Percentiles rank a stretch among this genome's conserved stretches.
Evolutionary conservation across 2,113 vertebrate genomes (phyloP).

Genomic region (Coreoperca whiteheadi): DNA sequence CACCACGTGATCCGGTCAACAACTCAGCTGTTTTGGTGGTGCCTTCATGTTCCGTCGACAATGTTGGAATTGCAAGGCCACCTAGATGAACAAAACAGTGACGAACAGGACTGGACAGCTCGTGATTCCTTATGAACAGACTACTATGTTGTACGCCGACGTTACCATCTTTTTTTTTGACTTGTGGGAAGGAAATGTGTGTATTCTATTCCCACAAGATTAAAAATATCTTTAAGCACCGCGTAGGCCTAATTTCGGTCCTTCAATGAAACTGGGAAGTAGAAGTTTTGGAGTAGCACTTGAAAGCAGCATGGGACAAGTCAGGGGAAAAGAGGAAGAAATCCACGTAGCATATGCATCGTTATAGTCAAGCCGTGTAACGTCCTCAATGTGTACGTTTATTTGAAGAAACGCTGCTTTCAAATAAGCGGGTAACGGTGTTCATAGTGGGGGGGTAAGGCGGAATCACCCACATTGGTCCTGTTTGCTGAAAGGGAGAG

Average conservation of each 20-base stretch:
- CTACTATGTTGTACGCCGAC: not conserved
- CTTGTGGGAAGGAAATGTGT: not conserved
- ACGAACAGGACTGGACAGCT: not conserved
- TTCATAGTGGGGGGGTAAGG: constrained; percentile 60
- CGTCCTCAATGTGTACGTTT: constrained; percentile 56
- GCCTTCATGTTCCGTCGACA: not conserved
- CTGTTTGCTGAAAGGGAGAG: constrained; percentile 55
- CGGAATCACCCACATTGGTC: constrained; percentile 20
- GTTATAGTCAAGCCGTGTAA: constrained; percentile 38
- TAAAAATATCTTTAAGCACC: no score
- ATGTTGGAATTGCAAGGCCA: accelerated
- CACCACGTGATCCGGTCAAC: constrained; percentile 69
- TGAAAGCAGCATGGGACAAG: constrained; percentile 71
- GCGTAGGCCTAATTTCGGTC: no score
- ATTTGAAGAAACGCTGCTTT: constrained; percentile 25
- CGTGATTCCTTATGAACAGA: not conserved
- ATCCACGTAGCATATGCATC: constrained; percentile 74
- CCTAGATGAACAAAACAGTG: not conserved
- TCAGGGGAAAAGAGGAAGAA: constrained; percentile 70
- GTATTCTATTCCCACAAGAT: not conserved
- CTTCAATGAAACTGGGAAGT: accelerated
- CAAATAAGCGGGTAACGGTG: constrained; percentile 5
- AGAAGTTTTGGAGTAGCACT: not conserved
- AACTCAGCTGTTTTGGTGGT: constrained; percentile 75
- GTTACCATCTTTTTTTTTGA: not conserved